Percentiles rank a stretch among this genome's conserved stretches.
phyloP scores from a whole-genome alignment of 1,140 invertebrate species.

The Acyrthosiphon pisum region DNA sequence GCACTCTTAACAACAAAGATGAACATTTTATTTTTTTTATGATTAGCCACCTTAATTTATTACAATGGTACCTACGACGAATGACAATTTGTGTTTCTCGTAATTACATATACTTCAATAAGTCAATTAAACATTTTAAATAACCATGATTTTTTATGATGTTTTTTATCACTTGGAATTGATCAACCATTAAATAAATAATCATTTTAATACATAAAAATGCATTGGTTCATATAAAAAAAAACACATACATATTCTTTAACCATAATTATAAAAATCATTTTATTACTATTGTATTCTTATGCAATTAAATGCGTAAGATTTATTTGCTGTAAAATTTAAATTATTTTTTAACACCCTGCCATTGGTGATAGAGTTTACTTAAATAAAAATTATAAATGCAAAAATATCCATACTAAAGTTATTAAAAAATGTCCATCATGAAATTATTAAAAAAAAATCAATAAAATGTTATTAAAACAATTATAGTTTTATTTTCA shows the following conservation, averaged over 20 bases:
- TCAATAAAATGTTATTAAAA: neutral
- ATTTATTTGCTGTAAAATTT: neutral
- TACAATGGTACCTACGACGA: neutral
- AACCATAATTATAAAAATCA: neutral
- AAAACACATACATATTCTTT: neutral
- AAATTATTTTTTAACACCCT: neutral
- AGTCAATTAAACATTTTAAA: no score
- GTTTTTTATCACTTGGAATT: neutral
- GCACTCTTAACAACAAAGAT: neutral
- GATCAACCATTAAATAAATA: neutral
- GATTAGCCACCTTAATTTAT: neutral
- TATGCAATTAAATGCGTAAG: neutral
- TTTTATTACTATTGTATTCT: neutral
- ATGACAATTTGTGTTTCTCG: neutral
- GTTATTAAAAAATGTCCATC: no score
- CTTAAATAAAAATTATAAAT: neutral
- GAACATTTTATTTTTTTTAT: neutral
- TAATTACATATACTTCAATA: no score
- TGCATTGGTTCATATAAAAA: no score
- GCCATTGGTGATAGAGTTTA: no score
- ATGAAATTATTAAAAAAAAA: neutral
- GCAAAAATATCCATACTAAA: no score
- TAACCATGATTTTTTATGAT: neutral
- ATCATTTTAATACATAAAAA: no score
- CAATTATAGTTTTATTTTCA: slow-evolving; percentile 4